These are phyloP conservation scores for Climacteris rufus DNA, from an alignment of 2,113 vertebrate species.

Conservation along the genomic window DNA sequence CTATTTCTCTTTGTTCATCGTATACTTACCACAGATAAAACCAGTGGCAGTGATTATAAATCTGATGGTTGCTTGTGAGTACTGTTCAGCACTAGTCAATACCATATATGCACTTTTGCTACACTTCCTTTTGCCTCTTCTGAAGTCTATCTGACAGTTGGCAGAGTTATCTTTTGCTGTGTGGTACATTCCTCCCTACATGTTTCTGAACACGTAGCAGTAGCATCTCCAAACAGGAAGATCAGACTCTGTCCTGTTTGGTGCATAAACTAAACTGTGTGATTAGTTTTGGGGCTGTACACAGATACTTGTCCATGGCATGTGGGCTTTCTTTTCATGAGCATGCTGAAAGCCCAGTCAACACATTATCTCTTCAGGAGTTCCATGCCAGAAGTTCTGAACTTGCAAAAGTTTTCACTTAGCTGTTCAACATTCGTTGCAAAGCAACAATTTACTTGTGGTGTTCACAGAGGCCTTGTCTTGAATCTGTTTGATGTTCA, in stretches of 20 bases:
- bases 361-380: background rate
- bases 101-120: background rate
- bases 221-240: background rate
- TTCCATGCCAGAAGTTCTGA: background rate
- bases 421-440: background rate
- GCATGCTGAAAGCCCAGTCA: background rate
- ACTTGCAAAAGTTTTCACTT: background rate
- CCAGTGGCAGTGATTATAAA: background rate
- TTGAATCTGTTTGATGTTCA: background rate
- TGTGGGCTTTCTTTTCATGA: background rate
- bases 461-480: background rate
- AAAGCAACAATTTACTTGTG: background rate
- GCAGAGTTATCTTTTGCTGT: background rate
- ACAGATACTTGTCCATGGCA: background rate
- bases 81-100: background rate
- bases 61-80: background rate
- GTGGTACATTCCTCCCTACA: background rate
- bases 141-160: background rate
- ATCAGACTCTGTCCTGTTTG: accelerated
- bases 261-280: background rate
- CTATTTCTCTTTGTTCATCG: background rate
- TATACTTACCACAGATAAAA: background rate
- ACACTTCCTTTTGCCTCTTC: background rate
- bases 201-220: background rate
- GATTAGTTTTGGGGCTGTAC: background rate